Conservation (phyloP, 2,888 invertebrate species). For the Beris morrisii region DNA sequence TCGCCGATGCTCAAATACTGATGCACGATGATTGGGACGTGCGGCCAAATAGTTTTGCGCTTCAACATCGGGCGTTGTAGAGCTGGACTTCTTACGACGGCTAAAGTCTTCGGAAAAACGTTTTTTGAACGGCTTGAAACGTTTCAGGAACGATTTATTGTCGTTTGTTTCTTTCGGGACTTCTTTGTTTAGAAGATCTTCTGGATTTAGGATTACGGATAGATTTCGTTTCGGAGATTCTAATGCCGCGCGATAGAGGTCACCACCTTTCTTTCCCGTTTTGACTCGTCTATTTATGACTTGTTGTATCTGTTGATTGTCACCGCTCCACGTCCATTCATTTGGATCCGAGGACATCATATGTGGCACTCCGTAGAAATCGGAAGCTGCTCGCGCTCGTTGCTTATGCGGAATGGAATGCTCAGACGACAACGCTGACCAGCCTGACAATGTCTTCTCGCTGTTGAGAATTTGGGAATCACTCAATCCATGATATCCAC, state of each 20-base stretch:
- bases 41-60: slow-evolving; percentile 35
- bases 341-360: slow-evolving; percentile 44
- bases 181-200: slow-evolving; percentile 41
- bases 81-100: slow-evolving; percentile 34
- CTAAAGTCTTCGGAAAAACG: slow-evolving; percentile 48
- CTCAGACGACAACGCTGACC: slow-evolving; percentile 60
- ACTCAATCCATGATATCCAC: slow-evolving; percentile 69
- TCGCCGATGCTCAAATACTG: slow-evolving; percentile 19
- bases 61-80: slow-evolving; percentile 24
- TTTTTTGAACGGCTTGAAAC: slow-evolving; percentile 52
- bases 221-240: slow-evolving; percentile 41
- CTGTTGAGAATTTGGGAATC: slow-evolving; percentile 74
- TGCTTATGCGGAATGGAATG: slow-evolving; percentile 51
- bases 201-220: slow-evolving; percentile 44
- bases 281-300: slow-evolving; percentile 52
- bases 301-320: slow-evolving; percentile 55
- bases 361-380: slow-evolving; percentile 53
- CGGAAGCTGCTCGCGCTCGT: slow-evolving; percentile 65
- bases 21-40: slow-evolving; percentile 13
- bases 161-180: slow-evolving; percentile 7
- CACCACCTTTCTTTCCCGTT: slow-evolving; percentile 44
- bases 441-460: slow-evolving; percentile 61
- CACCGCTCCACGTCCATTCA: slow-evolving; percentile 57
- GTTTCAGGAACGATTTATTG: slow-evolving; percentile 45
- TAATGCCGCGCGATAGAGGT: slow-evolving; percentile 43